Conservation (phyloP, 2,888 invertebrate species). For the Pseudolycoriella hygida region DNA sequence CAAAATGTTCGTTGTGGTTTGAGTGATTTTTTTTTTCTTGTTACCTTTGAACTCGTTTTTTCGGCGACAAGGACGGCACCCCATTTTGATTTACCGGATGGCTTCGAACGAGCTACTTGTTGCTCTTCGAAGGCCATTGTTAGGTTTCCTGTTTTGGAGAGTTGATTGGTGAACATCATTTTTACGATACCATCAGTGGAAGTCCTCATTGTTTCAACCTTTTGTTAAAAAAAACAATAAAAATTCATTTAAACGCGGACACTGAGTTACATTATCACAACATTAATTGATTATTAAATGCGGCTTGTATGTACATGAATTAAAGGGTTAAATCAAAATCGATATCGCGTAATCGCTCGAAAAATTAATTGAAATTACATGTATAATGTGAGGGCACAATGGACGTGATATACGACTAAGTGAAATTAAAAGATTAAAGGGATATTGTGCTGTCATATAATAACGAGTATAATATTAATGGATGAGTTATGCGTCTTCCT, state of each 20-base stretch:
- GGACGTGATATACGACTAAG: no score
- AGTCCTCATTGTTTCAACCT: constrained; percentile 52
- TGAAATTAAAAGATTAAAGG: no score
- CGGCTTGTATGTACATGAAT: neutral
- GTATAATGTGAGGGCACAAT: no score
- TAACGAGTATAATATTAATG: no score
- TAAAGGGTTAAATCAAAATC: neutral
- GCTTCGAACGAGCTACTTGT: constrained; percentile 11
- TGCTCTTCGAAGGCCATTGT: constrained; percentile 34
- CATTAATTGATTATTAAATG: neutral
- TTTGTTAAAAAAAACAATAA: neutral
- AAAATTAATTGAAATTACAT: no score
- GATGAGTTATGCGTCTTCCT: no score
- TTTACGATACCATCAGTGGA: constrained; percentile 53
- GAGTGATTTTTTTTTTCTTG: constrained; percentile 9
- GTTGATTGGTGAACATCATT: constrained; percentile 63
- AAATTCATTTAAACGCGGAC: neutral
- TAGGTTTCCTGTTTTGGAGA: constrained; percentile 73
- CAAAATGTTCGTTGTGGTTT: neutral
- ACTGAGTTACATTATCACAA: neutral
- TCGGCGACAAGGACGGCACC: constrained; percentile 33
- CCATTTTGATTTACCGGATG: constrained; percentile 21
- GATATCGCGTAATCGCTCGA: no score
- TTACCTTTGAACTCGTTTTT: constrained; percentile 36
- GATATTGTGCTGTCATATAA: no score